A percentile compares a stretch with the other conserved stretches of the same genome.
Conservation (phyloP, 2,797 vertebrate species). For the Antrozous pallidus region DNA sequence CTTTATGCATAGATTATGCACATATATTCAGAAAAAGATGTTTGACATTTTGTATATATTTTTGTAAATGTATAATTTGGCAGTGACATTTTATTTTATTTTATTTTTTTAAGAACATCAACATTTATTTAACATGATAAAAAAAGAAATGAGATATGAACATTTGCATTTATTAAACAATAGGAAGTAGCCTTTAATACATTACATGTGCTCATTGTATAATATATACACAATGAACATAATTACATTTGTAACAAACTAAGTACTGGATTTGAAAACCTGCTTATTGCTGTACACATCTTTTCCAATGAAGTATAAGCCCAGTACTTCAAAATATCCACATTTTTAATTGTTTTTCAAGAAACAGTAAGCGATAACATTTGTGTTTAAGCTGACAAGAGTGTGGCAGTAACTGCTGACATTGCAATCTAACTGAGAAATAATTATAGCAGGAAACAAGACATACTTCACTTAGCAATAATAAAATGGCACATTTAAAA, state of each 20-base stretch:
- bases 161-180: constrained; percentile 92
- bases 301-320: constrained; percentile 81
- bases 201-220: constrained; percentile 89
- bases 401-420: constrained; percentile 83
- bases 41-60: constrained; percentile 61
- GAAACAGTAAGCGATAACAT: constrained; percentile 78
- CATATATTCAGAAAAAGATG: constrained; percentile 30
- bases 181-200: constrained; percentile 91
- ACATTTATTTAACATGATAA: constrained; percentile 92
- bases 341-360: constrained; percentile 75
- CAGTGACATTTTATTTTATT: not conserved
- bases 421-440: constrained; percentile 80
- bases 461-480: constrained; percentile 81
- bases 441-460: constrained; percentile 81
- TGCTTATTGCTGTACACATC: constrained; percentile 95
- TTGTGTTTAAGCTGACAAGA: constrained; percentile 77
- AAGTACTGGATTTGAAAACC: constrained; percentile 86
- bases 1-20: constrained; percentile 33
- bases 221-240: constrained; percentile 95
- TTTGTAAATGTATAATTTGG: constrained; percentile 75
- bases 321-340: constrained; percentile 84
- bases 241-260: constrained; percentile 95
- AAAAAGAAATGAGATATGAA: constrained; percentile 98
- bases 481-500: constrained; percentile 86
- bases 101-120: too few species aligned